Evolutionary conservation across 2,113 vertebrate genomes (phyloP).

Genomic region (Petromus typicus): DNA sequence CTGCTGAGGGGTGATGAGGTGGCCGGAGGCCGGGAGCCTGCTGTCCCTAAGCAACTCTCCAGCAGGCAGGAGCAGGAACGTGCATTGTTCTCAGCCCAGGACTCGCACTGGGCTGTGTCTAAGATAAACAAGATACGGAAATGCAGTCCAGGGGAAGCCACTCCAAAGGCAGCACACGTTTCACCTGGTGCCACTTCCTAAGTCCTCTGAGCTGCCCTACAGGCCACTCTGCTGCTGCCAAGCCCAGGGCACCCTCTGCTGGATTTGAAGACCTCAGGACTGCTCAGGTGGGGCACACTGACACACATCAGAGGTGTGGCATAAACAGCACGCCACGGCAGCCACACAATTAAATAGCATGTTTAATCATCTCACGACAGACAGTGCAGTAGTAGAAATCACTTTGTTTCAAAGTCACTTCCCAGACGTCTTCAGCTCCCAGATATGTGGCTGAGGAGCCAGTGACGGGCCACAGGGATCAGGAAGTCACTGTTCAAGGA

Average conservation of each 20-base stretch:
- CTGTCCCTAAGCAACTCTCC: neutral
- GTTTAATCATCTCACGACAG: constrained; percentile 88
- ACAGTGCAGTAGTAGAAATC: constrained; percentile 86
- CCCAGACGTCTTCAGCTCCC: constrained; percentile 23
- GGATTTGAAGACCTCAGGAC: neutral
- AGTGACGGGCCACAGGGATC: constrained; percentile 56
- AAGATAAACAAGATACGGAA: neutral
- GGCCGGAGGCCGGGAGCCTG: neutral
- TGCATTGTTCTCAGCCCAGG: neutral
- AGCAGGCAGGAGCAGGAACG: neutral
- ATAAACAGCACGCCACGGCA: neutral
- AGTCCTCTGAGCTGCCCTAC: neutral
- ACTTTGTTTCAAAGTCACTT: constrained; percentile 65
- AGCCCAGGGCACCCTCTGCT: neutral
- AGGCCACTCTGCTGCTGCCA: fast-evolving
- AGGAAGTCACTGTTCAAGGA: constrained; percentile 65
- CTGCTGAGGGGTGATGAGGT: neutral
- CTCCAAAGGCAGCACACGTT: neutral
- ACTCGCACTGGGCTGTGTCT: neutral
- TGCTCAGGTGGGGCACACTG: fast-evolving
- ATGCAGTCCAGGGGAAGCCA: neutral
- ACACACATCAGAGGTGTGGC: neutral
- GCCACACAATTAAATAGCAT: constrained; percentile 77
- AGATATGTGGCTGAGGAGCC: constrained; percentile 8
- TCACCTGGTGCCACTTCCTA: neutral